Base-by-base conservation (phyloP, 2,113 vertebrate genomes). In the Barnardius zonarius region DNA sequence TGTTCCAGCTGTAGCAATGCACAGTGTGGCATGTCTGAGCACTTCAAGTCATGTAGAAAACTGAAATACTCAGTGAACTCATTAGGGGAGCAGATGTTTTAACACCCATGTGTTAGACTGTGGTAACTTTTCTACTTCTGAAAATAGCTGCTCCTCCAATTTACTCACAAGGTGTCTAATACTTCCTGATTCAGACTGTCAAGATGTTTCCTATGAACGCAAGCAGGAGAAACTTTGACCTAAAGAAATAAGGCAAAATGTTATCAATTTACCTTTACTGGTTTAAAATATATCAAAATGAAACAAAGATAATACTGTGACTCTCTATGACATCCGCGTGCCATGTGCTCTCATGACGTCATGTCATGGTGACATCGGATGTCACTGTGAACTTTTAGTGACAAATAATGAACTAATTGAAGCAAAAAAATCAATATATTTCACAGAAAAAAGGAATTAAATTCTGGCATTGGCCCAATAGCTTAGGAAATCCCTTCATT, bases 61-160 rank as follows among this genome's bases (percentile, higher is more conserved):
- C 94, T 73, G 37, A 92, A 92, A 92, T 57, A 64, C 55, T 89
- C 91, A 7, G 41, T 84, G 94, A 95, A 76, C 91, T 91, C 67
- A 95, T 89, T 61, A 89, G 66, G 63, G 94, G 77, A 95, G 93
- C 96, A 95, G 95, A 83, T 95, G 95, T 64, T 95, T 8, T 13
- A 61, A 81, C 89, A 93, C 62, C 81, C 83, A 30, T 81, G 88
- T 86, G 94, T 33, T 87, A 86, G 88, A 8, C 88, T 52, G 80
- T 0, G 61, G 78, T 84, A 78, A 69, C 93, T 44, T 91, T 92
- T 39, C 91, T 9, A 37, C 63, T 31, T 37, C 79, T 51, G 80
- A 12, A 83, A 94, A 62, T 48, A 81, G 64, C 52, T 27, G 8
- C 80, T 81, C 64, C 76, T 78, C 68, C 43, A 48, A 20, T 75